Evolutionary conservation across 2,797 vertebrate species (phyloP), one percentile per base, ranked within the genome.

Genomic region (Parauchenoglanis punctatus): DNA sequence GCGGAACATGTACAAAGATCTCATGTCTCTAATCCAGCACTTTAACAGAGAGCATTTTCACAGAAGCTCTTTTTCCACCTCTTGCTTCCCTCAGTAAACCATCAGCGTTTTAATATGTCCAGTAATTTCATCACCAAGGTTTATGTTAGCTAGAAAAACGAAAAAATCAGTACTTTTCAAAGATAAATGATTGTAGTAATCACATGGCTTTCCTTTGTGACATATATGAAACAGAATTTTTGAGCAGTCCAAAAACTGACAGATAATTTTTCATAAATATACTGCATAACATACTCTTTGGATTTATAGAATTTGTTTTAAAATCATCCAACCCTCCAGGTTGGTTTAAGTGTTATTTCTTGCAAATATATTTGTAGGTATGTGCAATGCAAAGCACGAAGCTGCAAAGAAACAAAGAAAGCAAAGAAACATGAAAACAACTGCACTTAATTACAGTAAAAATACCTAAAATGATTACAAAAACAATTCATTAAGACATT

Each of bases 1-100:
- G 70, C 89, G 85, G 87, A 91, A 90, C 85, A 88, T 89, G 88
- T 89, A 87, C 90, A 88, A 89, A 89, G 88, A 86, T 89, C 89
- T 88, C 73, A 63, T 85, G 86, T 85, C 83, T 72, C 75, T 78
- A 86, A 89, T 86, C 84, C 87, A 89, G 65, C 31, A 56, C 63
- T 85, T 89, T 86, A 85, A 20, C 77, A 61, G 65, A 82, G 70
- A 86, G 63, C 35, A 65, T 61, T 76, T 68, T 85, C 23, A 73
- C 58, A 85, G 84, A 86, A 80, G 81, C 72, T 59, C 59, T 63
- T 31, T 87, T 76, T 49, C 58, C 61, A 77, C 31, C 61, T 82
- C 35, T 72, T 77, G 54, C 7, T 72, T 80, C 7, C 40, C n/a
- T 61, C 28, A 11, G 13, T 70, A 72, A 83, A 83, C 81, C 49